Evolutionary conservation across 53 echinoderm and acorn worm genomes (phyloP).

Genomic region (Temnopleurus reevesii): DNA sequence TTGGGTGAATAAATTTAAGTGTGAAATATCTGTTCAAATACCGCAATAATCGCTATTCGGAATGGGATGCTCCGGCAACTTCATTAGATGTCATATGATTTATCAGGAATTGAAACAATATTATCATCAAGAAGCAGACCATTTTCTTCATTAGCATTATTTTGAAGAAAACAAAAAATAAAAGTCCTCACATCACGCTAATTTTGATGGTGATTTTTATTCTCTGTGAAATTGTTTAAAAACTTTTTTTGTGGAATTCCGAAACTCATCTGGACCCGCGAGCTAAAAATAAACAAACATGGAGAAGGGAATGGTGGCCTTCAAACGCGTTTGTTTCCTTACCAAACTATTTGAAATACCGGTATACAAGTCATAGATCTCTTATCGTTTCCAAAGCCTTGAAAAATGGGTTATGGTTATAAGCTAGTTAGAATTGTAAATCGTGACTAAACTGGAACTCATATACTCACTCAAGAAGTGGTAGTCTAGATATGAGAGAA

Average conservation of each 20-base stretch:
- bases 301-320: too few relatives aligned
- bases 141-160: not conserved
- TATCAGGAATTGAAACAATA: too few relatives aligned
- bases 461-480: not conserved
- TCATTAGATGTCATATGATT: too few relatives aligned
- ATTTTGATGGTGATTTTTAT: not conserved
- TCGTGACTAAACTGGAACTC: not conserved
- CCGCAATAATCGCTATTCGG: too few relatives aligned
- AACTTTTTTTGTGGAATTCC: not conserved
- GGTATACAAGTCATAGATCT: not conserved
- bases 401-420: not conserved
- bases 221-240: too few relatives aligned
- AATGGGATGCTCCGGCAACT: too few relatives aligned
- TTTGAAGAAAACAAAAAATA: too few relatives aligned
- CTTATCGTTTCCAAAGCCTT: not conserved
- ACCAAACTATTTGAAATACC: not conserved
- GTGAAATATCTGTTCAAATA: not conserved
- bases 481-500: not conserved
- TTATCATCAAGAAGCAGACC: too few relatives aligned
- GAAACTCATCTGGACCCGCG: too few relatives aligned
- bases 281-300: too few relatives aligned
- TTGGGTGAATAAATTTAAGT: not conserved
- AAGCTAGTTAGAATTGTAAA: not conserved
- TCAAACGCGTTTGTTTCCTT: not conserved
- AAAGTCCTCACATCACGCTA: too few relatives aligned